These are phyloP conservation scores for Calephelis virginiensis DNA, from an alignment of 1,140 invertebrate genomes.

Conservation along the genomic window DNA sequence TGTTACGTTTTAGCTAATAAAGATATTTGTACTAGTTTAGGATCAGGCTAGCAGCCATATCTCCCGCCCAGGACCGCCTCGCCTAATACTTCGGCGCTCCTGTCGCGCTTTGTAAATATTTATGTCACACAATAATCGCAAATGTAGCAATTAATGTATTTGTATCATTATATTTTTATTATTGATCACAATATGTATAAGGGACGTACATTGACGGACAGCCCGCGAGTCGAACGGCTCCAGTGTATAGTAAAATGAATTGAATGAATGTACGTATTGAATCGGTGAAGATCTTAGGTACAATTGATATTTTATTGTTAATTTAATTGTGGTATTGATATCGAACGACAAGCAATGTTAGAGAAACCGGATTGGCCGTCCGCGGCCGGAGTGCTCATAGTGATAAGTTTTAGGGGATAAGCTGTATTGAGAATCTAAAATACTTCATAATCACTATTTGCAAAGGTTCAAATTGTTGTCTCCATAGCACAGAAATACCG, in stretches of 20 bases:
- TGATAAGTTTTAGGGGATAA: constrained; percentile 71
- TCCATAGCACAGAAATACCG: constrained; percentile 75
- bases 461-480: constrained; percentile 71
- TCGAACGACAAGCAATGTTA: constrained; percentile 74
- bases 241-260: constrained; percentile 66
- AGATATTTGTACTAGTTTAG: constrained; percentile 51
- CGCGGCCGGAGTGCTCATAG: constrained; percentile 65
- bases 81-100: constrained; percentile 61
- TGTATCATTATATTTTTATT: constrained; percentile 79
- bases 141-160: constrained; percentile 75
- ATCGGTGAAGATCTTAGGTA: constrained; percentile 76
- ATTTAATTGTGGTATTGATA: constrained; percentile 77
- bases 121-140: constrained; percentile 77
- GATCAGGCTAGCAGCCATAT: constrained; percentile 31
- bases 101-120: constrained; percentile 75
- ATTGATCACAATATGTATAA: constrained; percentile 75
- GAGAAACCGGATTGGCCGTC: constrained; percentile 48
- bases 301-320: constrained; percentile 78
- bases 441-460: constrained; percentile 74
- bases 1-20: constrained; percentile 69
- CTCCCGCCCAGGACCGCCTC: constrained; percentile 44
- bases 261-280: constrained; percentile 71
- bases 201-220: constrained; percentile 55
- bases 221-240: constrained; percentile 37
- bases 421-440: constrained; percentile 74